phyloP scores from a whole-genome alignment of 2,113 vertebrate genomes.

The Lutjanus erythropterus region DNA sequence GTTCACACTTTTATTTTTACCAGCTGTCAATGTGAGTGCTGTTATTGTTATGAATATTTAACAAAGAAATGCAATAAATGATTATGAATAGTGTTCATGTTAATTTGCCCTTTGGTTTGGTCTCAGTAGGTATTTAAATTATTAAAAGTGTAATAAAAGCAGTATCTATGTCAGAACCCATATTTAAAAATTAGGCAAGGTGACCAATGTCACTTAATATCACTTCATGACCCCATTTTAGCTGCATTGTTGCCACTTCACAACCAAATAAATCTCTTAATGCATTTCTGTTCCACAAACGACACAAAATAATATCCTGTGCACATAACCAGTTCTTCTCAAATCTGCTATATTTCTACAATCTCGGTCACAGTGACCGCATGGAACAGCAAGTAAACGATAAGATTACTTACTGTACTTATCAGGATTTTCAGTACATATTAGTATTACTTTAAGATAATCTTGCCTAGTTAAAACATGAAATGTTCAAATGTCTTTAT shows the following conservation, averaged over 20 bases:
- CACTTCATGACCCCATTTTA: background rate
- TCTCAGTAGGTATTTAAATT: background rate
- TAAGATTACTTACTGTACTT: background rate
- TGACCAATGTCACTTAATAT: background rate
- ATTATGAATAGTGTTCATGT: too few relatives aligned
- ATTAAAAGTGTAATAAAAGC: background rate
- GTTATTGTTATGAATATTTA: too few relatives aligned
- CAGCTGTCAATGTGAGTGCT: too few relatives aligned
- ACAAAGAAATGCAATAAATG: too few relatives aligned
- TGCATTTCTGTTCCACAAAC: slow-evolving; percentile 3
- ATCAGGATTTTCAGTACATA: background rate
- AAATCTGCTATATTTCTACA: slow-evolving; percentile 3
- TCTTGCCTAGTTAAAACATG: background rate
- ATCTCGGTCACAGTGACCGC: background rate
- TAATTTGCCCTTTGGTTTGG: background rate
- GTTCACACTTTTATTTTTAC: too few relatives aligned
- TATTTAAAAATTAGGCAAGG: background rate
- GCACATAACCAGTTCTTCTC: background rate
- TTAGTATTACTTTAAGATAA: background rate
- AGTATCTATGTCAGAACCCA: background rate
- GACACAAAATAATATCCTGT: background rate
- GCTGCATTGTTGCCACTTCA: background rate
- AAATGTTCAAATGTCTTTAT: slow-evolving; percentile 7
- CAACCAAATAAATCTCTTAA: background rate
- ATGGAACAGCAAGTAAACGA: slow-evolving; percentile 3